Percentiles rank a stretch among this genome's conserved stretches.
Evolutionary conservation across 1,140 invertebrate species (phyloP).

Genomic region (Drosophila sturtevanti): DNA sequence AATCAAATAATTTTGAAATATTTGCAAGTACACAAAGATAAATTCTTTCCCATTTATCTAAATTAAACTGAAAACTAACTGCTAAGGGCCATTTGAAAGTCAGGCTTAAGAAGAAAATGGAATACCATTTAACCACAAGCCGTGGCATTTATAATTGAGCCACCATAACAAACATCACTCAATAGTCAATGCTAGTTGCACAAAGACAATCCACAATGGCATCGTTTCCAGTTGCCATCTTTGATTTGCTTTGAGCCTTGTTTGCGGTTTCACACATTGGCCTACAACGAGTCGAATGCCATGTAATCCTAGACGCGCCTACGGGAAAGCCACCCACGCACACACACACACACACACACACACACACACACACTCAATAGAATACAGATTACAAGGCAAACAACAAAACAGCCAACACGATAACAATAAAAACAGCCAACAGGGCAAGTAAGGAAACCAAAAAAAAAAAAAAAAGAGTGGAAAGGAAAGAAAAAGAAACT

Average conservation of each 20-base stretch:
- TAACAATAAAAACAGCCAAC: constrained; percentile 64
- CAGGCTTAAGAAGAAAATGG: background rate
- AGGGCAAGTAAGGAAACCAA: constrained; percentile 26
- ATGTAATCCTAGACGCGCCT: constrained; percentile 68
- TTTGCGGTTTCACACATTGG: constrained; percentile 63
- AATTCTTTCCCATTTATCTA: no score
- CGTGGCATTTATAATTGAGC: constrained; percentile 64
- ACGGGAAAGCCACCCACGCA: constrained; percentile 41
- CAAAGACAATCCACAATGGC: constrained; percentile 45
- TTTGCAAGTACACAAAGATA: no score
- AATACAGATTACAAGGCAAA: constrained; percentile 14
- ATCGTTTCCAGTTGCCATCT: constrained; percentile 52
- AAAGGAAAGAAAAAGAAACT: constrained; percentile 26
- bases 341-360: constrained; percentile 16
- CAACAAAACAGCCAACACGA: constrained; percentile 54
- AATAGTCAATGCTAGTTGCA: constrained; percentile 13
- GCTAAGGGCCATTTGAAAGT: background rate
- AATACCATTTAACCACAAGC: constrained; percentile 50
- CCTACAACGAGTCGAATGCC: background rate
- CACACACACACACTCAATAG: constrained; percentile 23
- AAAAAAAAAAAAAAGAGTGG: constrained; percentile 23
- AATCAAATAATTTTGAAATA: no score
- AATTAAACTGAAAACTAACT: no score
- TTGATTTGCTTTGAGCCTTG: constrained; percentile 48
- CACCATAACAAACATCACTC: constrained; percentile 29